A percentile compares a stretch with the other conserved stretches of the same genome.
Conservation (phyloP, 2,888 invertebrate species). For the Lithosia quadra region DNA sequence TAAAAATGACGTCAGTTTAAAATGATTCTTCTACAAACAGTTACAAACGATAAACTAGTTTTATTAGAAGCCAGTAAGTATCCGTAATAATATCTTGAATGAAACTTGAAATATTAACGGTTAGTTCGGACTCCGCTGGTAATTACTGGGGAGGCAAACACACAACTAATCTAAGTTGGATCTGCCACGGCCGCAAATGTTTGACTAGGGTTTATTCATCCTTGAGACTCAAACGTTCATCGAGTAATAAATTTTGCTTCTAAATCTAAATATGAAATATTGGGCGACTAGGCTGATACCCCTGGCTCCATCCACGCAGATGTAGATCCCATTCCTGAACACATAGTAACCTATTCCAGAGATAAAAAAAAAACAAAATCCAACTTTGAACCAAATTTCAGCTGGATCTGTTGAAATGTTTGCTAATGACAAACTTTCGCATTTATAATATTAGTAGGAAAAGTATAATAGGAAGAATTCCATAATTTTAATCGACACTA, state of each 20-base stretch:
- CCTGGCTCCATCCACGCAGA: neutral
- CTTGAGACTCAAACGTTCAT: neutral
- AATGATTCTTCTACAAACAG: too few relatives aligned
- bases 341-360: too few relatives aligned
- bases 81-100: conserved; percentile 21
- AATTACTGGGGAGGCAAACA: conserved; percentile 64
- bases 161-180: conserved; percentile 74
- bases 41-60: neutral
- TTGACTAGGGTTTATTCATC: conserved; percentile 36
- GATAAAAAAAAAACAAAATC: too few relatives aligned
- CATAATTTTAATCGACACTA: too few relatives aligned
- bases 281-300: neutral
- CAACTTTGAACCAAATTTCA: too few relatives aligned
- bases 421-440: too few relatives aligned
- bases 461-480: too few relatives aligned
- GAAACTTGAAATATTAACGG: conserved; percentile 39
- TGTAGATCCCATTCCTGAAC: too few relatives aligned
- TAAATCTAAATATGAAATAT: neutral
- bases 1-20: too few relatives aligned
- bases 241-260: neutral
- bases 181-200: conserved; percentile 50
- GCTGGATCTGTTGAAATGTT: too few relatives aligned
- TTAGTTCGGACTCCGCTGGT: conserved; percentile 49
- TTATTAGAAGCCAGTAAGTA: conserved; percentile 10
- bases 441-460: too few relatives aligned